Evolutionary conservation across 2,888 invertebrate genomes (phyloP).

Genomic region (Nemotelus nigrinus): DNA sequence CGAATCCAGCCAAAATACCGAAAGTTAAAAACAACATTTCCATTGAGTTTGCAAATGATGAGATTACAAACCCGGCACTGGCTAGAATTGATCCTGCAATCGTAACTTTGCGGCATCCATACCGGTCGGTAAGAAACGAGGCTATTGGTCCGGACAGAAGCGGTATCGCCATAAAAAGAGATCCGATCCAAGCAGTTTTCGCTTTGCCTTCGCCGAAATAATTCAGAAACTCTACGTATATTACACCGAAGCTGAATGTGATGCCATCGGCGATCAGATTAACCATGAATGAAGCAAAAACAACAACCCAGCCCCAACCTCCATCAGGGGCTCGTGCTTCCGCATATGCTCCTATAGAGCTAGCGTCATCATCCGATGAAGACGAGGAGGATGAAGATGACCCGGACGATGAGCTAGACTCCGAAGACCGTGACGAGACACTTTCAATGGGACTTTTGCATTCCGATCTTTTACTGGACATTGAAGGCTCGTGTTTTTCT

Average conservation of each 20-base stretch:
- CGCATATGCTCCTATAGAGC: slow-evolving; percentile 71
- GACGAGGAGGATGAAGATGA: slow-evolving; percentile 63
- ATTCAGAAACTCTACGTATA: slow-evolving; percentile 85
- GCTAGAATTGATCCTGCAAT: slow-evolving; percentile 82
- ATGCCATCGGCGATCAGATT: slow-evolving; percentile 93
- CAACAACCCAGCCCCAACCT: slow-evolving; percentile 94
- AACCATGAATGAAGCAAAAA: slow-evolving; percentile 87
- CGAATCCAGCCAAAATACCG: slow-evolving; percentile 85
- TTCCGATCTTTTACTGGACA: slow-evolving; percentile 29
- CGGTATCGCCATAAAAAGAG: slow-evolving; percentile 92
- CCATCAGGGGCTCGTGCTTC: slow-evolving; percentile 85
- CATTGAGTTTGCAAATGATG: slow-evolving; percentile 79
- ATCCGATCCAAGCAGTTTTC: slow-evolving; percentile 88
- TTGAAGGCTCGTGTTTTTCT: slow-evolving; percentile 10
- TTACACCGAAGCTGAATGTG: slow-evolving; percentile 91
- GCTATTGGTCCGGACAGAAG: slow-evolving; percentile 86
- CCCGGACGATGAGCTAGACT: slow-evolving; percentile 64
- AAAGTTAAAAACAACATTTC: slow-evolving; percentile 83
- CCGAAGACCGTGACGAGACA: slow-evolving; percentile 56
- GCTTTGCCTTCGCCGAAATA: slow-evolving; percentile 87
- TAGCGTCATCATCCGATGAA: slow-evolving; percentile 70
- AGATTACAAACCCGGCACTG: slow-evolving; percentile 79
- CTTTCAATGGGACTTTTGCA: slow-evolving; percentile 52
- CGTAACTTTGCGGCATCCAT: slow-evolving; percentile 83
- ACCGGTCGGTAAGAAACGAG: slow-evolving; percentile 82